Percentiles rank a stretch among this genome's conserved stretches.
These are phyloP conservation scores for Synergus gifuensis DNA, from an alignment of 2,888 invertebrate species.

Conservation along the genomic window DNA sequence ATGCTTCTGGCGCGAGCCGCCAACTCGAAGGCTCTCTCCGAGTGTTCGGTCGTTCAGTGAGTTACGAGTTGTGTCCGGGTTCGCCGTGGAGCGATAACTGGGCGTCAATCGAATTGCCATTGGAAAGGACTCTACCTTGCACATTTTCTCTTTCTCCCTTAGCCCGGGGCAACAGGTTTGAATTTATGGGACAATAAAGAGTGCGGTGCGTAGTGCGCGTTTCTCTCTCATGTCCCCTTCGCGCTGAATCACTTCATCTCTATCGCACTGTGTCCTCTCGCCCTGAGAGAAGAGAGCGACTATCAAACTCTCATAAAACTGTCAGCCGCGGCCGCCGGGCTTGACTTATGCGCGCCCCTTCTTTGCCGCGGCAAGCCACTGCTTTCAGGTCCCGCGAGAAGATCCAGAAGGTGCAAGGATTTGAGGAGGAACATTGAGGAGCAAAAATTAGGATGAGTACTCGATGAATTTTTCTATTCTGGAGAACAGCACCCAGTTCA, in stretches of 20 bases:
- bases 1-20: conserved; percentile 70
- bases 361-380: conserved; percentile 49
- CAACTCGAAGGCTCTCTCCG: conserved; percentile 61
- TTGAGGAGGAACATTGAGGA: not conserved
- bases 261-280: conserved; percentile 52
- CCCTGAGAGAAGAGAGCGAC: conserved; percentile 65
- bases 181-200: conserved; percentile 78
- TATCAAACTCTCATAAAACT: conserved; percentile 78
- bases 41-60: conserved; percentile 66
- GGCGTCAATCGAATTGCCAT: conserved; percentile 67
- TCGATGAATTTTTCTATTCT: conserved; percentile 1
- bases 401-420: not conserved
- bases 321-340: conserved; percentile 74
- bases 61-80: conserved; percentile 71
- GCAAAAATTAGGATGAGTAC: not conserved
- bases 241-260: conserved; percentile 45
- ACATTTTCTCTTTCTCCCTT: conserved; percentile 59
- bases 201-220: conserved; percentile 74
- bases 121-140: conserved; percentile 61
- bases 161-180: conserved; percentile 76
- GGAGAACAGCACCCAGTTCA: conserved; percentile 23
- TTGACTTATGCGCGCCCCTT: conserved; percentile 75
- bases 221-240: conserved; percentile 62
- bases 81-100: conserved; percentile 68
- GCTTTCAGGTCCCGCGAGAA: conserved; percentile 45